A percentile compares a stretch with the other conserved stretches of the same genome.
Conservation (phyloP, 2,888 invertebrate species). For the Dryocosmus kuriphilus region DNA sequence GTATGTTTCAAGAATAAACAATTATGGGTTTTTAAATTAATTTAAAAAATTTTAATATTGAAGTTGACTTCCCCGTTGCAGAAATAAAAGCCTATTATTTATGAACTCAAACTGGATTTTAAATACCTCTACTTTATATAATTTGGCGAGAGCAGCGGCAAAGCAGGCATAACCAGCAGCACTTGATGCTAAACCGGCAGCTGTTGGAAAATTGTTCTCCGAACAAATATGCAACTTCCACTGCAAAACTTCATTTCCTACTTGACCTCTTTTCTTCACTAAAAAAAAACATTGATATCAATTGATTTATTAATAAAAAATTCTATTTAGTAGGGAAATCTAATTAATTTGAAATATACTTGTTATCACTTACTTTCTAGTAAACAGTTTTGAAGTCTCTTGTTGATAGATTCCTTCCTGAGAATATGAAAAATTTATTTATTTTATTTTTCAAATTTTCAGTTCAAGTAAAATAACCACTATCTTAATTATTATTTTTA, state of each 20-base stretch:
- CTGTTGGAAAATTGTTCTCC: conserved; percentile 98
- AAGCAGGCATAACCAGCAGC: conserved; percentile 98
- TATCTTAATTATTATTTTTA: conserved; percentile 39
- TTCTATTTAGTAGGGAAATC: not conserved
- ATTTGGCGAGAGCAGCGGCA: conserved; percentile 83
- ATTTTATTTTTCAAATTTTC: too few species aligned
- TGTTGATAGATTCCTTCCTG: conserved; percentile 86
- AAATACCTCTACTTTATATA: conserved; percentile 84
- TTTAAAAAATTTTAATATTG: not conserved
- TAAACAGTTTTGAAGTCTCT: conserved; percentile 88
- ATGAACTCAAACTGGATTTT: not conserved
- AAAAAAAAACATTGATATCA: conserved; percentile 57
- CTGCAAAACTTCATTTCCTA: conserved; percentile 77
- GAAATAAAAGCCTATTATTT: not conserved
- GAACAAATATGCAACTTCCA: conserved; percentile 92
- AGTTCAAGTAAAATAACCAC: conserved; percentile 17
- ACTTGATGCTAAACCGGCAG: conserved; percentile 98
- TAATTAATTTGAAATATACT: conserved; percentile 19
- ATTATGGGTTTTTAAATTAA: not conserved
- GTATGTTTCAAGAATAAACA: too few species aligned
- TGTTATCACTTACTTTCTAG: conserved; percentile 81
- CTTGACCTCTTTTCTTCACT: conserved; percentile 79
- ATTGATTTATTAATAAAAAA: conserved; percentile 19
- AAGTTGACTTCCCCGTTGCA: not conserved
- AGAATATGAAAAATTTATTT: conserved; percentile 56